Evolutionary conservation across 2,888 invertebrate species (phyloP), one percentile per base, ranked within the genome.

Genomic region (Horisme vitalbata): DNA sequence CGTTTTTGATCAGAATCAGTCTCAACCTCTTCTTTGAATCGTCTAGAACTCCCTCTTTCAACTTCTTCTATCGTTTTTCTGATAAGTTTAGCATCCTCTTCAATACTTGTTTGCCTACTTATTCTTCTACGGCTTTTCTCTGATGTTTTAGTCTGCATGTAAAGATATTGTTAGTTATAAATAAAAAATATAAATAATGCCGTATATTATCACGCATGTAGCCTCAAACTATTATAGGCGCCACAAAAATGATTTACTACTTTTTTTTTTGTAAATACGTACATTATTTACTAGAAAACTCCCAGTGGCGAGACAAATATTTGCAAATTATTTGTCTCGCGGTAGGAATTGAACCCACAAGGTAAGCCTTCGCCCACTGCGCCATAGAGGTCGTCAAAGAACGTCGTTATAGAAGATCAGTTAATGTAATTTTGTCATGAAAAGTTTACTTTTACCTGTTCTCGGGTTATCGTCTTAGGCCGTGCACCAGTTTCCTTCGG

Each of bases 51-150:
- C 6, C 78, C 82, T 65, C 87, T 75, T 71, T 86, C 88, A 55
- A 89, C 83, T 78, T 88, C 88, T 75, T 87, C 84, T 49, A 89
- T 89, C 3, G 89, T 81, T 72, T 86, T 80, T 59, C 87, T 77
- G 8, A 88, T 89, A 47, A 87, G 85, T 54, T 79, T 76, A 0
- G 89, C 89, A 44, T 89, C 89, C 69, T 88, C 88, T 69, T 89
- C 89, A 52, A 87, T 80, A 37, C 90, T 89, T 1, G 79, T 71
- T 51, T 88, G 88, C 41, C 85, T 69, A n/a, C 60, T 66, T 15
- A 87, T 64, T 72, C 80, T 72, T 63, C 68, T 75, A 30, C 57
- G 59, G 24, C 23, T 68, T 56, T 79, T 82, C 4, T 82, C 80
- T 44, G 69, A 41, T 31, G 64, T 52, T 70, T 80, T 77, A 18